Base-by-base conservation (phyloP, 1,140 invertebrate genomes). In the Sycobia sp. region DNA sequence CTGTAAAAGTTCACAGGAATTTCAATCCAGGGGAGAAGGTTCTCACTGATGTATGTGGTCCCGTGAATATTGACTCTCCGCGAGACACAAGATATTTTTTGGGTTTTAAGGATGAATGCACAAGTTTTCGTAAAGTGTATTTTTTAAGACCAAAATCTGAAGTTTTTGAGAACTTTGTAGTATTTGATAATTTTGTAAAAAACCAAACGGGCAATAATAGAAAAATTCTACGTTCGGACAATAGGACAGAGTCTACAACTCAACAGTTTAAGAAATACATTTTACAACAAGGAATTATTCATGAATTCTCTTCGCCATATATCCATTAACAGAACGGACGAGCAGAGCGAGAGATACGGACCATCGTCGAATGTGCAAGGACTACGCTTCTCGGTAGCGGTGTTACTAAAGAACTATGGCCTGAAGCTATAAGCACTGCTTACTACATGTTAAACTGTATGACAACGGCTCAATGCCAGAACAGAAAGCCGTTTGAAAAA, bases 31-130 rank as follows among this genome's bases (percentile, higher is more conserved):
- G 77, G 55, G 76, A 82, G 53, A 27, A 81, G 13, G 74, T 84
- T 38, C 78, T 82, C 65, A 67, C 67, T 8, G 81, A 84, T 72
- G 67, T 81, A 0, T 79, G 79, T 60, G 81, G 81, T 1, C 78
- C 80, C 13, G 81, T 85, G 73, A 63, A 77, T 27, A 64, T 54
- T 14, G 53, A 50, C 14, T 82, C 78, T 1, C 22, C 77, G 16
- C 69, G 71, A 14, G 73, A 75, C 1, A 57, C 51, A 0, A 60
- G 57, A 8, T 75, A 73, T 47, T 71, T 70, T 23, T n/a, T 73
- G 0, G 3, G 68, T 0, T 23, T 73, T 1, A 71, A 71, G 23
- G 68, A 29, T 10, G 41, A 43, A 11, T 43, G 18, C 14, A 20
- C 41, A 43, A 5, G 14, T 4, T 44, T 3, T 23, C 9, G 3